phyloP scores from a whole-genome alignment of 2,113 vertebrate genomes.

The Prionailurus bengalensis region DNA sequence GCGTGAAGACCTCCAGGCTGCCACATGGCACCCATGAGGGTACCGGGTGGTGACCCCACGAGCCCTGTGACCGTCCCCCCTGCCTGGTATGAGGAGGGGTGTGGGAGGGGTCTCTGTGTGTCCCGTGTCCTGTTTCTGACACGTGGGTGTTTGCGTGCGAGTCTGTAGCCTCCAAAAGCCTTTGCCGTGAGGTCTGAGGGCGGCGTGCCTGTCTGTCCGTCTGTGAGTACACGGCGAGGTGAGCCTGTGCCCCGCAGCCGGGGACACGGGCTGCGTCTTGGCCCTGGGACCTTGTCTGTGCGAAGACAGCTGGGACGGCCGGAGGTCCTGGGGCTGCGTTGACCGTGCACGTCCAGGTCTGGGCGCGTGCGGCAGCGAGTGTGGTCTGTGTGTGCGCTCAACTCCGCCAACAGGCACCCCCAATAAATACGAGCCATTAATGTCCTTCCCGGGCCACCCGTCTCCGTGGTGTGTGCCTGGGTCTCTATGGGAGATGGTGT shows the following conservation, averaged over 20 bases:
- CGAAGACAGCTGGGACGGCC: background rate
- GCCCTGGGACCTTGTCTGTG: background rate
- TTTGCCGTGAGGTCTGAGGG: background rate
- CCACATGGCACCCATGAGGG: rapidly evolving
- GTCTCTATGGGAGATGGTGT: background rate
- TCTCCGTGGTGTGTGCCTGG: background rate
- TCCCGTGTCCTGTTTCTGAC: background rate
- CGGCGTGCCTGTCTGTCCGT: background rate
- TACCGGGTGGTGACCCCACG: rapidly evolving
- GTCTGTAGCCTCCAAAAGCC: background rate
- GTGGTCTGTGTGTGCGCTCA: background rate
- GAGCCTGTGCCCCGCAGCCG: background rate
- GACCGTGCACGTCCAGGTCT: background rate
- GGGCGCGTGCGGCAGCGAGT: no score
- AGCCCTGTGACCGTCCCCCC: background rate
- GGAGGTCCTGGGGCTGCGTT: background rate
- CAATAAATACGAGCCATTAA: rapidly evolving
- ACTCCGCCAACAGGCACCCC: rapidly evolving
- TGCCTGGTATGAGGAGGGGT: rapidly evolving
- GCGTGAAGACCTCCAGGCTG: background rate
- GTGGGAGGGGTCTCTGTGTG: background rate
- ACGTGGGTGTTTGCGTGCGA: rapidly evolving
- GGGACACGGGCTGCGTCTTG: background rate
- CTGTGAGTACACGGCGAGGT: rapidly evolving
- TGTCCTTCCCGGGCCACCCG: background rate